Conservation (phyloP, 2,113 vertebrate species). For the Anseranas semipalmata region DNA sequence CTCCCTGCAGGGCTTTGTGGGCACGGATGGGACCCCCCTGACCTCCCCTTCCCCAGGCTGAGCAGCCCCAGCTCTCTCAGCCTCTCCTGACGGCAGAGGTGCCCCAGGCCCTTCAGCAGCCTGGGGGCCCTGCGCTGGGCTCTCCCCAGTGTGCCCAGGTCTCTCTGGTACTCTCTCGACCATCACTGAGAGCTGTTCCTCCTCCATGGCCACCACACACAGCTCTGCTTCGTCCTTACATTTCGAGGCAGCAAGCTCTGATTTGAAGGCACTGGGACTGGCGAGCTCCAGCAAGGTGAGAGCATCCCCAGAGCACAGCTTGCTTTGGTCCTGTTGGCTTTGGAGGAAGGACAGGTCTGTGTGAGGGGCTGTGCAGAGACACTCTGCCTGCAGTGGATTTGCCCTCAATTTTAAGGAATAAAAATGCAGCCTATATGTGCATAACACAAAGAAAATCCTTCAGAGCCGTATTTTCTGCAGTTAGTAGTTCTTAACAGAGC, state of each 20-base stretch:
- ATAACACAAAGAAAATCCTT: not conserved
- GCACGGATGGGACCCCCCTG: too few relatives aligned
- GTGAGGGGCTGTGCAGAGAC: not conserved
- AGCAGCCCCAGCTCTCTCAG: too few relatives aligned
- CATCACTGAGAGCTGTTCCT: not conserved
- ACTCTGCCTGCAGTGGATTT: not conserved
- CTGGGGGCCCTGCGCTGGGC: too few relatives aligned
- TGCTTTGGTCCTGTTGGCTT: not conserved
- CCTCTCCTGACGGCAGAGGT: too few relatives aligned
- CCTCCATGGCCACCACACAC: rapidly evolving
- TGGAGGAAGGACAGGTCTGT: not conserved
- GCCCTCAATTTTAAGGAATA: not conserved
- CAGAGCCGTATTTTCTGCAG: not conserved
- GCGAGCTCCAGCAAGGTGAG: not conserved
- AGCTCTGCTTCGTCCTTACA: not conserved
- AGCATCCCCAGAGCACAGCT: not conserved
- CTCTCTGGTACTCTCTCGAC: too few relatives aligned
- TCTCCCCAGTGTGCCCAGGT: too few relatives aligned
- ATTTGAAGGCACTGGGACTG: not conserved
- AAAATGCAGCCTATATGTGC: not conserved
- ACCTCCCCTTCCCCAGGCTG: too few relatives aligned
- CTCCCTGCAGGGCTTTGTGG: too few relatives aligned
- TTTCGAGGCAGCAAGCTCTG: not conserved
- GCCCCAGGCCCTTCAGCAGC: too few relatives aligned
- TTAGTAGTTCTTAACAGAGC: not conserved